Evolutionary conservation across 30 jellyfish, hydroid and myxozoan genomes (phyloP).

Genomic region (Aurelia aurita): DNA sequence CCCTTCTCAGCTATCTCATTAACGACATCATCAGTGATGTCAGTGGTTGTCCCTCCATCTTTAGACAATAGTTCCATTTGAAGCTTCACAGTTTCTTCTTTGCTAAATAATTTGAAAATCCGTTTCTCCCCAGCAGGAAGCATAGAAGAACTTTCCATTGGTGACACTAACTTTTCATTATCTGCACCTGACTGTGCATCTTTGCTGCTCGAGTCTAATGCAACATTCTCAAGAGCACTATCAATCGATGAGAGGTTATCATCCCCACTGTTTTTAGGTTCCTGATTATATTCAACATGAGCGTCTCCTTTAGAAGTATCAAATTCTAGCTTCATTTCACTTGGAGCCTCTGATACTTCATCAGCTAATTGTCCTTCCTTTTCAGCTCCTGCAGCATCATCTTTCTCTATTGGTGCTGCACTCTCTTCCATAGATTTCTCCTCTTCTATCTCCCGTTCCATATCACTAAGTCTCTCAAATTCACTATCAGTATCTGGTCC

Average conservation of each 20-base stretch:
- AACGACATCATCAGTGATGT: background rate
- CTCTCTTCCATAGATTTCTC: constrained; percentile 13
- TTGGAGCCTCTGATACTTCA: background rate
- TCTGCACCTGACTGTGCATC: background rate
- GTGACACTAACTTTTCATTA: background rate
- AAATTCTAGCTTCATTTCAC: background rate
- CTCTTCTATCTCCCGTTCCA: constrained; percentile 52
- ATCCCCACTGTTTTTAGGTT: background rate
- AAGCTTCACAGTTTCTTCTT: constrained; percentile 49
- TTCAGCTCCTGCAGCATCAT: background rate
- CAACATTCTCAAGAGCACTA: constrained; percentile 1
- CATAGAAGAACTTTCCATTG: background rate
- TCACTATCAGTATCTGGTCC: constrained; percentile 62
- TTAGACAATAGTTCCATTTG: constrained; percentile 24
- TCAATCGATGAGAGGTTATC: background rate
- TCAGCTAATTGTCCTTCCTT: background rate
- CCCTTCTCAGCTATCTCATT: constrained; percentile 17
- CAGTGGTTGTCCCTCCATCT: background rate
- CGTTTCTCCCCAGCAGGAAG: constrained; percentile 30
- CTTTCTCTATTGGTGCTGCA: background rate
- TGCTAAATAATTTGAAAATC: constrained; percentile 37
- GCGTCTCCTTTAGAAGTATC: background rate
- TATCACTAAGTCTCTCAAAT: constrained; percentile 59
- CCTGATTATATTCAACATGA: background rate
- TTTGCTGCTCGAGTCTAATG: background rate